phyloP scores from a whole-genome alignment of 1,140 invertebrate genomes.

The Oreohelix idahoensis region DNA sequence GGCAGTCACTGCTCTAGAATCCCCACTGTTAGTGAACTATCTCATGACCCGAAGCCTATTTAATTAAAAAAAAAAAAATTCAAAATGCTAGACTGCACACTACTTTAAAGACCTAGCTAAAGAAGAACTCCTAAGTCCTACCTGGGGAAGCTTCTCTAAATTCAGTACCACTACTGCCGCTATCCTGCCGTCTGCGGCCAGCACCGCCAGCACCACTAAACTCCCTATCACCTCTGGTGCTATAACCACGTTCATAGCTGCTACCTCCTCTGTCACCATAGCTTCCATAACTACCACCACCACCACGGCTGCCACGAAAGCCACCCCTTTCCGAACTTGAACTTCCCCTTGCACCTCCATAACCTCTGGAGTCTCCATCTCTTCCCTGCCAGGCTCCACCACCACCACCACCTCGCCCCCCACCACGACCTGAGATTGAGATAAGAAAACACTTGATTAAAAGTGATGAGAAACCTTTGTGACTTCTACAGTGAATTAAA shows the following conservation, averaged over 20 bases:
- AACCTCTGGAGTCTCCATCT: slow-evolving; percentile 13
- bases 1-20: too few relatives aligned
- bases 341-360: neutral
- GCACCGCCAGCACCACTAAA: slow-evolving; percentile 37
- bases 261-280: slow-evolving; percentile 37
- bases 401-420: slow-evolving; percentile 24
- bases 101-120: too few relatives aligned
- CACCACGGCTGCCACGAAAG: slow-evolving; percentile 59
- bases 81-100: too few relatives aligned
- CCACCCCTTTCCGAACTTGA: slow-evolving; percentile 58
- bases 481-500: too few relatives aligned
- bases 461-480: too few relatives aligned
- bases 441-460: too few relatives aligned
- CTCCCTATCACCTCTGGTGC: slow-evolving; percentile 40
- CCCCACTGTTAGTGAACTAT: too few relatives aligned
- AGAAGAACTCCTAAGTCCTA: neutral
- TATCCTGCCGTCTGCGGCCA: slow-evolving; percentile 40
- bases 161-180: slow-evolving; percentile 44
- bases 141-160: slow-evolving; percentile 62
- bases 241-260: slow-evolving; percentile 40
- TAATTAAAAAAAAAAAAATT: too few relatives aligned
- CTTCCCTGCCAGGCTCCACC: slow-evolving; percentile 12
- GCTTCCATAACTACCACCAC: slow-evolving; percentile 48
- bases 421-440: neutral
- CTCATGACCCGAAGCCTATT: too few relatives aligned